Evolutionary conservation across 2,888 invertebrate genomes (phyloP), one percentile per base, ranked within the genome.

Genomic region (Torymus aiolomorphi): DNA sequence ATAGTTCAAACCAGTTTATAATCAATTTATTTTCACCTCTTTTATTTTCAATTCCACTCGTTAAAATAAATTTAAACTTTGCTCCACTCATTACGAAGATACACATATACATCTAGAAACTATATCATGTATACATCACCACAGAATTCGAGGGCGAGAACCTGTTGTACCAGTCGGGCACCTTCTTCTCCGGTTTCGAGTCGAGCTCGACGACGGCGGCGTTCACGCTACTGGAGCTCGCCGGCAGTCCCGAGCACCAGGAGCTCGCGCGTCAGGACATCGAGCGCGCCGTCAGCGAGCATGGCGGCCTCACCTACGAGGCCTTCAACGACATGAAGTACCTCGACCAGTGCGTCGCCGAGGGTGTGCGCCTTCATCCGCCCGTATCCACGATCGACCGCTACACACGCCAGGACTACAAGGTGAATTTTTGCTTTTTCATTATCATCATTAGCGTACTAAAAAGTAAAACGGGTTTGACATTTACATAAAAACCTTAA

Each of bases 141-240:
- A 4, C 67, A 88, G 89, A 87, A 82, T 89, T 89, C 73, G 87
- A 88, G 62, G 88, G 88, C 4, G 88, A 89, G 51, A 88, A 88
- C 83, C 81, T 89, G 16, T 73, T 89, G 1, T 87, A 84, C n/a
- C 89, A 89, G 67, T 86, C 88, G 4, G 89, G 88, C 14, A 88
- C 88, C 2, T 88, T 89, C 70, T 89, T 89, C 72, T 88, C 89
- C 16, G 89, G 89, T n/a, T 89, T 88, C 66, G 89, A 89, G 77
- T 88, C 89, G 0, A 89, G 88, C 73, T 85, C 88, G 5, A 86
- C 88, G 0, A 83, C 86, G 4, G 83, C 86, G 56, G 81, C 88
- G 2, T 89, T 89, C 65, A 88, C 88, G 0, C 81, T 89, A 8
- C 84, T 88, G 85, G 88, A 89, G 81, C 72, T 89, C 11, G 88